Percentiles rank a stretch among this genome's conserved stretches.
Conservation (phyloP, 2,888 invertebrate species). For the Germaria angustata region DNA sequence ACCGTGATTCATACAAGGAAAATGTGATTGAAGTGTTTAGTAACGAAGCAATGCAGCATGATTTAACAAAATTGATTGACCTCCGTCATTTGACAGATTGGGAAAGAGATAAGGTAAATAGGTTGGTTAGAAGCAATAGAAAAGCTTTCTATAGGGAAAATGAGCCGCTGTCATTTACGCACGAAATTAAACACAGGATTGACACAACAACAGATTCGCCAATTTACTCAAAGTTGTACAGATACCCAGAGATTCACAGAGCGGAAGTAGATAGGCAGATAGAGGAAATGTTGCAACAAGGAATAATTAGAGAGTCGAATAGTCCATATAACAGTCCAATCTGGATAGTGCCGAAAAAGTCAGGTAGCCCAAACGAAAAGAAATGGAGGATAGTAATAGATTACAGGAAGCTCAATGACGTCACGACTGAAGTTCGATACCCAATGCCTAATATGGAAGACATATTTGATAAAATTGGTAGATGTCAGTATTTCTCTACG, state of each 20-base stretch:
- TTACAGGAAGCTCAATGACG: constrained; percentile 8
- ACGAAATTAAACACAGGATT: constrained; percentile 13
- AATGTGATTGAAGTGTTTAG: neutral
- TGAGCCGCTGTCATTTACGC: neutral
- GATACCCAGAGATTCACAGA: constrained; percentile 11
- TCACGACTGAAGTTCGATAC: neutral
- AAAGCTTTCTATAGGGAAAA: constrained; percentile 1
- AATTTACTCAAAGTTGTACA: neutral
- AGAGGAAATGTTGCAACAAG: neutral
- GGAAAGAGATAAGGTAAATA: neutral
- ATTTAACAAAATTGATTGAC: neutral
- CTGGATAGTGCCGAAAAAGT: constrained; percentile 7
- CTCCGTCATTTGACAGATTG: neutral
- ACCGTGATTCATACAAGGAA: neutral
- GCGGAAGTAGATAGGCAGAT: constrained; percentile 2
- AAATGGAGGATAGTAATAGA: constrained; percentile 1
- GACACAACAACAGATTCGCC: neutral
- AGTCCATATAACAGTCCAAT: constrained; percentile 15
- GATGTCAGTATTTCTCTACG: constrained; percentile 6
- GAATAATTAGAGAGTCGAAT: constrained; percentile 5
- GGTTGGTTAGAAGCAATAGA: neutral
- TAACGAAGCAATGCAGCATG: neutral
- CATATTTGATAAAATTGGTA: no score
- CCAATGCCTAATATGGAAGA: constrained; percentile 22
- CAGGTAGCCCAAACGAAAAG: neutral